Evolutionary conservation across 2,113 vertebrate genomes (phyloP).

Genomic region (Thryonomys swinderianus): DNA sequence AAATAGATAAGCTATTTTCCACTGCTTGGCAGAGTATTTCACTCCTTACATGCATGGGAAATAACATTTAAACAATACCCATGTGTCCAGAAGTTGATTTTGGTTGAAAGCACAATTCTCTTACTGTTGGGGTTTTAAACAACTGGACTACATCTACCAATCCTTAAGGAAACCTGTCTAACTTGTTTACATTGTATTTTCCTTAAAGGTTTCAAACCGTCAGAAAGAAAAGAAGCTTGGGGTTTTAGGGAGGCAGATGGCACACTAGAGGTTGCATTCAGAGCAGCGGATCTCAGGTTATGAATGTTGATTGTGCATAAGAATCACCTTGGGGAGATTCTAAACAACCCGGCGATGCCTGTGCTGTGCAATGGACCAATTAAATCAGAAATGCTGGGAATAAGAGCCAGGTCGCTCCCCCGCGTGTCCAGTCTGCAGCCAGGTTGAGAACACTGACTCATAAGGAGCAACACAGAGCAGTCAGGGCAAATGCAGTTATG

Average conservation of each 20-base stretch:
- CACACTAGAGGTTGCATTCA: neutral
- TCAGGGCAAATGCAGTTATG: neutral
- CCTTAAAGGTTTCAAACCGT: constrained; percentile 59
- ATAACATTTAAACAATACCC: constrained; percentile 49
- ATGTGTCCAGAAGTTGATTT: constrained; percentile 62
- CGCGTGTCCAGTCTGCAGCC: neutral
- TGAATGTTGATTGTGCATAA: neutral
- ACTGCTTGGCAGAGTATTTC: constrained; percentile 20
- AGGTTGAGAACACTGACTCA: constrained; percentile 1
- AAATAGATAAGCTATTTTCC: neutral
- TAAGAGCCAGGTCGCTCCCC: neutral
- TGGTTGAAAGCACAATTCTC: constrained; percentile 65
- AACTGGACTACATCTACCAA: constrained; percentile 39
- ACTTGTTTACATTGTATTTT: constrained; percentile 57
- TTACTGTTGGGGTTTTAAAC: constrained; percentile 57
- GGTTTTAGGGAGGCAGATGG: neutral
- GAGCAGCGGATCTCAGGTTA: neutral
- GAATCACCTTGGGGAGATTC: neutral
- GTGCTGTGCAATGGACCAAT: neutral
- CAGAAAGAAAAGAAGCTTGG: neutral
- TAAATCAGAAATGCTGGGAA: neutral
- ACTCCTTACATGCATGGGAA: constrained; percentile 42
- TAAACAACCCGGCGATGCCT: neutral
- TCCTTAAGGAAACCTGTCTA: constrained; percentile 66
- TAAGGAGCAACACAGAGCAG: neutral